Evolutionary conservation across 2,888 invertebrate species (phyloP), one percentile per base, ranked within the genome.

Genomic region (Cenopis cana): DNA sequence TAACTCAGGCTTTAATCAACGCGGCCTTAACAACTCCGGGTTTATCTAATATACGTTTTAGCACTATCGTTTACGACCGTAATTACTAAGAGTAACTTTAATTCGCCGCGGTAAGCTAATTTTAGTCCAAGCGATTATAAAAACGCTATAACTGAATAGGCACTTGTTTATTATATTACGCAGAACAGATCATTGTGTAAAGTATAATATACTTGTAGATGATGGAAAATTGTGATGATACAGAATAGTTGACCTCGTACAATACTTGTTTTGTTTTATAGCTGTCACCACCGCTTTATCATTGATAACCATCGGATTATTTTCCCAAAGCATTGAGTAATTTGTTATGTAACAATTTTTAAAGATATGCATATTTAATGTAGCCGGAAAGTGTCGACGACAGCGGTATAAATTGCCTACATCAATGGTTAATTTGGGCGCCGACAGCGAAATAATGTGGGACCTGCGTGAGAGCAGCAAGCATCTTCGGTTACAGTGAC

Each of bases 361-460:
- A 61, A 54, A 46, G 61, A 20, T 36, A 18, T 55, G 55, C 33
- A 29, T 46, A 29, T 20, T 69, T 41, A 33, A 59, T 69, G 57
- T 33, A 38, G 41, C 41, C 52, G 17, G 24, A 57, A 65, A 57
- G 52, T 59, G 52, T 46, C n/a, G 38, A 52, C 59, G 69, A 70
- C 70, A 66, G 18, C 17, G 41, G 20, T 54, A 70, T 60, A 55
- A 66, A 70, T 70, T 54, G 60, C 38, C 59, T 60, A 70, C 70
- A 60, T 46, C 54, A 59, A 66, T 54, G 65, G 29, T 70, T 66
- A 66, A 66, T 66, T 66, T 70, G 65, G 70, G 62, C 36, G 59
- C 29, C 60, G 70, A 70, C 70, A 70, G 70, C 59, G 46, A 38
- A 70, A 65, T 66, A 70, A 54, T 59, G 70, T 66, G 59, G 20